Conservation (phyloP, 37 sponge, comb jelly and placozoan genomes). For the Geodia barretti region DNA sequence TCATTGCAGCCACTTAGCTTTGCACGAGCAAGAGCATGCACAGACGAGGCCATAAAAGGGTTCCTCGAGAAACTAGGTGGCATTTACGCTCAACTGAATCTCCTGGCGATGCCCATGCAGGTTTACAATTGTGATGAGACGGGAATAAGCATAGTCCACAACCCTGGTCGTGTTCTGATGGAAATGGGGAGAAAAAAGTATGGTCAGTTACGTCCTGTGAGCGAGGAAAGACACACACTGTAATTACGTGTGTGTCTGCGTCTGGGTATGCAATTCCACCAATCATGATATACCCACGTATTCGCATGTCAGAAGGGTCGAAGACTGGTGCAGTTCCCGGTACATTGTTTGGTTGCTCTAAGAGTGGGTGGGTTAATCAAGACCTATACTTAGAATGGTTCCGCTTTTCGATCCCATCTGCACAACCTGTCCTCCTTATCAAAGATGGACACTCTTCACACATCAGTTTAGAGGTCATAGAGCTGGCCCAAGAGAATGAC, state of each 20-base stretch:
- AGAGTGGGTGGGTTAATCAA: constrained; percentile 45
- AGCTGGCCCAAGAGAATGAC: constrained; percentile 41
- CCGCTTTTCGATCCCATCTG: constrained; percentile 46
- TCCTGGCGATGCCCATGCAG: constrained; percentile 52
- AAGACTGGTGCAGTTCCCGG: constrained; percentile 21
- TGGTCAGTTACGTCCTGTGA: constrained; percentile 39
- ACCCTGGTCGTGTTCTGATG: neutral
- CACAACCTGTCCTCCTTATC: constrained; percentile 34
- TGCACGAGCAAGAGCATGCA: constrained; percentile 23
- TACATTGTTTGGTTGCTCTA: constrained; percentile 23
- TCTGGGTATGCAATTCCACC: constrained; percentile 45
- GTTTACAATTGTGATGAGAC: neutral
- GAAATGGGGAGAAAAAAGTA: neutral
- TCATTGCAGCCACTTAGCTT: constrained; percentile 53
- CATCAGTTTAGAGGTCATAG: constrained; percentile 33
- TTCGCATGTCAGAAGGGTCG: constrained; percentile 5
- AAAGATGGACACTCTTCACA: constrained; percentile 56
- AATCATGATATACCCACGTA: constrained; percentile 44
- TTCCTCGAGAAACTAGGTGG: constrained; percentile 53
- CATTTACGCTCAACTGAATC: constrained; percentile 43
- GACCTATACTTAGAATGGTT: constrained; percentile 39
- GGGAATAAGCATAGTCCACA: neutral
- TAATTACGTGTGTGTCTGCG: constrained; percentile 43
- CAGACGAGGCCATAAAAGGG: constrained; percentile 26
- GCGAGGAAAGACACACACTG: constrained; percentile 48